phyloP scores from a whole-genome alignment of 1,140 invertebrate species.

The Drosophila tropicalis region DNA sequence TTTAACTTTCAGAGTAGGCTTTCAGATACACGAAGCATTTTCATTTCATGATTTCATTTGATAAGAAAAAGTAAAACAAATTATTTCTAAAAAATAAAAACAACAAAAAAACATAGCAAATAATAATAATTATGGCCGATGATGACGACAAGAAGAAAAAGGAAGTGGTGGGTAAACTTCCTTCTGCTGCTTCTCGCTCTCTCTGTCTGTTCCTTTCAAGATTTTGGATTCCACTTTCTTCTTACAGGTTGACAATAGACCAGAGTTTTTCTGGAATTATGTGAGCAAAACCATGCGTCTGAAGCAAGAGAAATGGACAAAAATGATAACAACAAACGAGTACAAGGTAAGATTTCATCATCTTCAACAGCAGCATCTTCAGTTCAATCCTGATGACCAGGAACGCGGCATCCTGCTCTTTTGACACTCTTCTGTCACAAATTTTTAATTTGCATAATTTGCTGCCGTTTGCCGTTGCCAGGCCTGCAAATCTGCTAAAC shows the following conservation, averaged over 20 bases:
- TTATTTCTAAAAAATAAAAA: background rate
- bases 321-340: slow-evolving; percentile 88
- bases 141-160: slow-evolving; percentile 25
- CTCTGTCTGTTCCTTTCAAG: background rate
- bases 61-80: background rate
- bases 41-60: background rate
- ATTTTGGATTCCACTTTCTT: background rate
- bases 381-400: slow-evolving; percentile 18
- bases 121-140: slow-evolving; percentile 46
- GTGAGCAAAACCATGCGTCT: slow-evolving; percentile 85
- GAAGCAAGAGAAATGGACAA: slow-evolving; percentile 89
- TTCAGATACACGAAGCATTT: background rate
- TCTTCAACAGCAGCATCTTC: slow-evolving; percentile 1
- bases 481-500: slow-evolving; percentile 27
- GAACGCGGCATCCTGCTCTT: slow-evolving; percentile 1
- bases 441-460: slow-evolving; percentile 60
- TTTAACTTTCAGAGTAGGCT: background rate
- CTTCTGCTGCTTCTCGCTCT: too few relatives aligned
- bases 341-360: slow-evolving; percentile 38
- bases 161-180: slow-evolving; percentile 9
- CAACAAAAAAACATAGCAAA: slow-evolving; percentile 21
- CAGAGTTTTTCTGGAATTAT: slow-evolving; percentile 83
- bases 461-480: slow-evolving; percentile 5
- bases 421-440: slow-evolving; percentile 43
- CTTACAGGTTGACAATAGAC: slow-evolving; percentile 61